A percentile compares a stretch with the other conserved stretches of the same genome.
phyloP scores from a whole-genome alignment of 2,888 invertebrate species.

The Drosophila lutescens region DNA sequence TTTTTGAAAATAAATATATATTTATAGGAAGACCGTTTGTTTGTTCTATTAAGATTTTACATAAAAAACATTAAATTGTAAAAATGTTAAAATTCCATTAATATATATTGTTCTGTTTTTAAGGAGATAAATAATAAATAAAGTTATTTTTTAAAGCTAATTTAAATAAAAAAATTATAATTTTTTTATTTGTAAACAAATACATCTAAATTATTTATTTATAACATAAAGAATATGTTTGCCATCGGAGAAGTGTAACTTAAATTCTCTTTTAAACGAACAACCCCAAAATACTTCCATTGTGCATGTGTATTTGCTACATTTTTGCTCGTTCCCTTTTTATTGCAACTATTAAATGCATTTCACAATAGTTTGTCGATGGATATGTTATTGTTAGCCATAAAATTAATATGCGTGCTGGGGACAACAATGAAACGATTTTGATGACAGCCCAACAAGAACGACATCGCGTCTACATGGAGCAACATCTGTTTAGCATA shows the following conservation, averaged over 20 bases:
- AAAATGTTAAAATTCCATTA: too few relatives aligned
- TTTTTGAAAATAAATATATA: neutral
- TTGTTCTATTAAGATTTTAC: neutral
- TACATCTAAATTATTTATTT: neutral
- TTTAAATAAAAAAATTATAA: neutral
- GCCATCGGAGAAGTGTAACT: conserved; percentile 2
- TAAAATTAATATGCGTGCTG: conserved; percentile 75
- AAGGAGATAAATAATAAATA: too few relatives aligned
- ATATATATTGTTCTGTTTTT: too few relatives aligned
- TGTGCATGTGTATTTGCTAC: neutral
- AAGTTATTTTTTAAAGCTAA: too few relatives aligned
- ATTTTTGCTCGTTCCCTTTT: conserved; percentile 50
- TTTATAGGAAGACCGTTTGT: neutral
- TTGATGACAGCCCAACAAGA: conserved; percentile 58
- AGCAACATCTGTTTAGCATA: conserved; percentile 72
- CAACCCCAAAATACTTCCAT: conserved; percentile 4
- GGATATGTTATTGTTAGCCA: conserved; percentile 77
- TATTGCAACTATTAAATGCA: conserved; percentile 69
- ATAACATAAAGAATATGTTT: neutral
- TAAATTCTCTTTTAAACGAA: neutral
- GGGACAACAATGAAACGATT: conserved; percentile 57
- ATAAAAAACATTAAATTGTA: too few relatives aligned
- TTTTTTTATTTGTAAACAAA: neutral
- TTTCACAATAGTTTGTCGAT: conserved; percentile 71
- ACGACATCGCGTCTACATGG: conserved; percentile 36